Evolutionary conservation across 1,140 invertebrate genomes (phyloP).

Genomic region (Camponotus vicinus): DNA sequence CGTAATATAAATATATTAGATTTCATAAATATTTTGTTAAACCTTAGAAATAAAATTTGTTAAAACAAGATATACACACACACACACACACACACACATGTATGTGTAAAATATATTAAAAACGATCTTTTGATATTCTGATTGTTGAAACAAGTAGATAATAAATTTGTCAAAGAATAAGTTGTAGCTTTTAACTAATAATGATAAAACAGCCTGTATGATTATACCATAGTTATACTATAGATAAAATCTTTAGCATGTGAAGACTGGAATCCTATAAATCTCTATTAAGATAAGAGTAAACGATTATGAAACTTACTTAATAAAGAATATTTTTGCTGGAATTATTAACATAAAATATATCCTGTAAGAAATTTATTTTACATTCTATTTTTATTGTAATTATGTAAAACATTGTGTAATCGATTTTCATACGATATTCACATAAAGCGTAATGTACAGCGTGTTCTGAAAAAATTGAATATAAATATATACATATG

Average conservation of each 20-base stretch:
- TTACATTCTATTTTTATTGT: slow-evolving; percentile 25
- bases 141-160: not conserved
- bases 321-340: slow-evolving; percentile 16
- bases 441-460: slow-evolving; percentile 11
- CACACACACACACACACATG: too few relatives aligned
- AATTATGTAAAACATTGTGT: slow-evolving; percentile 36
- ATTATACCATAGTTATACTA: not conserved
- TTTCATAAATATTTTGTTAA: slow-evolving; percentile 1
- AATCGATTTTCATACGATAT: slow-evolving; percentile 11
- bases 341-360: slow-evolving; percentile 11
- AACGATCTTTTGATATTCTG: not conserved
- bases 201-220: not conserved
- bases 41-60: slow-evolving; percentile 11
- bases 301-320: slow-evolving; percentile 3
- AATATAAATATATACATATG: slow-evolving; percentile 42
- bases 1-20: not conserved
- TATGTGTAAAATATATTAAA: not conserved
- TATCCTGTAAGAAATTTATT: slow-evolving; percentile 1
- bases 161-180: not conserved
- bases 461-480: slow-evolving; percentile 7
- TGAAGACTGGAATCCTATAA: slow-evolving; percentile 45
- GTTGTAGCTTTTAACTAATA: slow-evolving; percentile 8
- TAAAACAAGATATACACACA: not conserved
- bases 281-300: slow-evolving; percentile 27
- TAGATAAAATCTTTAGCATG: not conserved